Percentiles rank a stretch among this genome's conserved stretches.
Evolutionary conservation across 2,113 vertebrate genomes (phyloP).

Genomic region (Scortum barcoo): DNA sequence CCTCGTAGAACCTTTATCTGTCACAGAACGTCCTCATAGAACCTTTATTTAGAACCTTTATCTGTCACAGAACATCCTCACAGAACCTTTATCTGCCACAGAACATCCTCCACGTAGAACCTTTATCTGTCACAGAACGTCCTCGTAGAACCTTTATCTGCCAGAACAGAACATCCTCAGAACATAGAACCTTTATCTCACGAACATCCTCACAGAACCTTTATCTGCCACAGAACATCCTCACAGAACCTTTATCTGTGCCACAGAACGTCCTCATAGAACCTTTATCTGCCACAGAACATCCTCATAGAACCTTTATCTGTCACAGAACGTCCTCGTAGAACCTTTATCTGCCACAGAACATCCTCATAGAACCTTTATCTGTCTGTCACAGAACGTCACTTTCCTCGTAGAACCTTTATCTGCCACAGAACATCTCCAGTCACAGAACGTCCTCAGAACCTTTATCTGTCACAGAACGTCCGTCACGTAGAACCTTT

Average conservation of each 20-base stretch:
- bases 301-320: rapidly evolving
- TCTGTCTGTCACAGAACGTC: no score
- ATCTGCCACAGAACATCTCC: not conserved
- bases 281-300: not conserved
- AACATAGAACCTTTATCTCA: no score
- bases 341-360: rapidly evolving
- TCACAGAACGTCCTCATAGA: no score
- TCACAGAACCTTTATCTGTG: not conserved
- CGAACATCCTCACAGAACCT: conserved; percentile 23
- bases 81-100: no score
- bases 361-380: not conserved
- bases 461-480: not conserved
- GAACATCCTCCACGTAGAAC: no score
- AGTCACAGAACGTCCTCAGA: not conserved
- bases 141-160: no score
- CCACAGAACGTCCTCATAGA: not conserved
- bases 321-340: rapidly evolving
- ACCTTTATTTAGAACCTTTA: no score
- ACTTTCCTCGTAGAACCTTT: conserved; percentile 21
- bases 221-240: not conserved
- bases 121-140: no score
- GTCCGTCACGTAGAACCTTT: rapidly evolving
- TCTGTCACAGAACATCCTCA: no score
- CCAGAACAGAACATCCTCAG: no score
- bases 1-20: no score